A percentile compares a stretch with the other conserved stretches of the same genome.
Evolutionary conservation across 2,888 invertebrate genomes (phyloP).

Genomic region (Deladenus siricidicola): DNA sequence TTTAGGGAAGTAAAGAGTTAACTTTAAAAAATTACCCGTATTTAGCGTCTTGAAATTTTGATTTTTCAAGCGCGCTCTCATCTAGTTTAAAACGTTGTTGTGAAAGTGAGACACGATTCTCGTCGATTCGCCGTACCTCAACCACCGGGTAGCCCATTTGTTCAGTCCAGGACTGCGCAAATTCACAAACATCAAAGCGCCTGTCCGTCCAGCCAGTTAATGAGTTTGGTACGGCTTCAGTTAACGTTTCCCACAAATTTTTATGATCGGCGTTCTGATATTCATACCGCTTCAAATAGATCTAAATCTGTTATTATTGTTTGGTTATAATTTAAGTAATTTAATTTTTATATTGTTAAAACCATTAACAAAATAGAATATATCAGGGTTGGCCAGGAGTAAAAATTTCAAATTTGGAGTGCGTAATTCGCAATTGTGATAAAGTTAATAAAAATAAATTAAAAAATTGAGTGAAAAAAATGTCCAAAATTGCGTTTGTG

Average conservation of each 20-base stretch:
- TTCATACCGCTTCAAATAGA: slow-evolving; percentile 65
- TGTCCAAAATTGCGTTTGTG: too few species aligned
- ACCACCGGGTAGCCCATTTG: slow-evolving; percentile 60
- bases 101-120: slow-evolving; percentile 34
- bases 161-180: slow-evolving; percentile 74
- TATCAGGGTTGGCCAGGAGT: too few species aligned
- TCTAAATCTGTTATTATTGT: too few species aligned
- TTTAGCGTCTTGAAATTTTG: slow-evolving; percentile 39
- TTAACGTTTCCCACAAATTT: slow-evolving; percentile 73
- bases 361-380: too few species aligned
- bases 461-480: too few species aligned
- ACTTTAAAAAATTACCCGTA: slow-evolving; percentile 31
- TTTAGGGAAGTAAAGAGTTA: not conserved
- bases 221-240: slow-evolving; percentile 57
- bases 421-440: too few species aligned
- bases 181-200: slow-evolving; percentile 53
- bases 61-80: slow-evolving; percentile 30
- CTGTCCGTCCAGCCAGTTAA: slow-evolving; percentile 41
- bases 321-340: too few species aligned
- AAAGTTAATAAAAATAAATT: too few species aligned
- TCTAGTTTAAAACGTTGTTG: slow-evolving; percentile 44
- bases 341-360: too few species aligned
- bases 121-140: slow-evolving; percentile 38
- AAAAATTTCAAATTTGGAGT: too few species aligned
- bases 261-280: slow-evolving; percentile 70